A percentile compares a stretch with the other conserved stretches of the same genome.
Conservation (phyloP, 2,113 vertebrate genomes). For the Rhinichthys klamathensis region DNA sequence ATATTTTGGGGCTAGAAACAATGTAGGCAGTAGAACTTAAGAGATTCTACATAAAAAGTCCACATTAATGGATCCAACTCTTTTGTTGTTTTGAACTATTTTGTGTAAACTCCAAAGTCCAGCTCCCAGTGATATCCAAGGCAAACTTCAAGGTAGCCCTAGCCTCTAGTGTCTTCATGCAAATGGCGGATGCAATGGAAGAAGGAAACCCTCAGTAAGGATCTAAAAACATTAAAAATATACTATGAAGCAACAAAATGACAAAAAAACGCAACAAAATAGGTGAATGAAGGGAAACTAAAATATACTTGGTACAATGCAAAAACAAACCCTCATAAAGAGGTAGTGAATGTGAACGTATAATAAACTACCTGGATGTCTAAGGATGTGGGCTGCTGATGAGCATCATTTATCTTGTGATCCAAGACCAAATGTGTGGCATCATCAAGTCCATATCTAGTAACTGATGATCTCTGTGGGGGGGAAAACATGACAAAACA, state of each 20-base stretch:
- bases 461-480: conserved; percentile 58
- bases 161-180: conserved; percentile 66
- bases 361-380: conserved; percentile 65
- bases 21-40: neutral
- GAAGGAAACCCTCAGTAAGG: conserved; percentile 69
- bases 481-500: conserved; percentile 21
- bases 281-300: conserved; percentile 34
- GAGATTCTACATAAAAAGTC: neutral
- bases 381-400: conserved; percentile 54
- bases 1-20: conserved; percentile 1
- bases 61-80: conserved; percentile 11
- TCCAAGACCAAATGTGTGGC: conserved; percentile 45
- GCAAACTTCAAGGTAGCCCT: conserved; percentile 67
- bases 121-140: conserved; percentile 61
- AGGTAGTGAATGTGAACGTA: neutral
- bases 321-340: neutral
- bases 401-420: conserved; percentile 41
- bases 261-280: conserved; percentile 47
- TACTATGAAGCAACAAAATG: conserved; percentile 55
- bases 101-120: conserved; percentile 17
- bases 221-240: conserved; percentile 75
- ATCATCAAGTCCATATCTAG: conserved; percentile 51
- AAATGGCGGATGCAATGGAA: conserved; percentile 69
- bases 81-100: neutral
- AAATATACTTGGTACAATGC: conserved; percentile 27